Percentiles rank a stretch among this genome's conserved stretches.
Conservation (phyloP, 1,140 invertebrate genomes). For the Helicoverpa zea region DNA sequence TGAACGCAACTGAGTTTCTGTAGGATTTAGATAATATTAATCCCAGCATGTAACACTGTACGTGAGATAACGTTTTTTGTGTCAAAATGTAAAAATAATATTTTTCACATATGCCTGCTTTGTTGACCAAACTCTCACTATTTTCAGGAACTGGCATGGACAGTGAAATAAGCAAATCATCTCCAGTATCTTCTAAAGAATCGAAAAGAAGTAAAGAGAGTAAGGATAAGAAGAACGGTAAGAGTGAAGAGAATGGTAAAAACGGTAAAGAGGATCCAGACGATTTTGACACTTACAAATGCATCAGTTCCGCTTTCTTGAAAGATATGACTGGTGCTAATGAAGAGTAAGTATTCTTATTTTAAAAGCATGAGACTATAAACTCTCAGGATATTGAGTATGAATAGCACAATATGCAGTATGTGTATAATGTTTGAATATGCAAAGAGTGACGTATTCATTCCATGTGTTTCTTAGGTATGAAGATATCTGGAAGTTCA, state of each 20-base stretch:
- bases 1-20: too few species aligned
- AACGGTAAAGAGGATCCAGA: constrained; percentile 88
- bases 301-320: constrained; percentile 87
- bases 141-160: constrained; percentile 88
- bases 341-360: constrained; percentile 85
- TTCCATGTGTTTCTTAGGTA: too few species aligned
- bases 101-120: background rate
- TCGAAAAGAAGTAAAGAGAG: constrained; percentile 91
- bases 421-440: too few species aligned
- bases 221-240: constrained; percentile 81
- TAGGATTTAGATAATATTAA: too few species aligned
- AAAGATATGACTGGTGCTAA: constrained; percentile 88
- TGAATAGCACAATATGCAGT: too few species aligned
- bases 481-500: constrained; percentile 93
- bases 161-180: constrained; percentile 92
- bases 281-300: constrained; percentile 86
- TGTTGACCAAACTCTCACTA: background rate
- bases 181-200: constrained; percentile 91
- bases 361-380: too few species aligned
- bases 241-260: constrained; percentile 82
- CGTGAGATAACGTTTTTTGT: too few species aligned
- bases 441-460: too few species aligned
- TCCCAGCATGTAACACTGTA: too few species aligned
- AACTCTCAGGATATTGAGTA: constrained; percentile 49
- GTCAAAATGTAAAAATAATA: too few species aligned